These are phyloP conservation scores for Lysiphlebus fabarum DNA, from an alignment of 1,140 invertebrate genomes.

Conservation along the genomic window DNA sequence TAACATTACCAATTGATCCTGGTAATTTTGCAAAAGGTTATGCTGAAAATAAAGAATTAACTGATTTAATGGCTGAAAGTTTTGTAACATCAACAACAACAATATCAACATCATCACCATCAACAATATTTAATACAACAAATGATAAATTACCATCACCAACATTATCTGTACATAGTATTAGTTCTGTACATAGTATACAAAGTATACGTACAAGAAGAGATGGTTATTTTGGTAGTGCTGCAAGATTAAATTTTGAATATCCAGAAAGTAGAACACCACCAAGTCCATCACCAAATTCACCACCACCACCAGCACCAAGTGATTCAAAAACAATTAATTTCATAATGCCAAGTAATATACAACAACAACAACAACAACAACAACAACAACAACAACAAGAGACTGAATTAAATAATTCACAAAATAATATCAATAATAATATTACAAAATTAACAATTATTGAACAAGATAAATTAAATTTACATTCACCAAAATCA, in stretches of 20 bases:
- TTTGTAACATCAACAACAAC: slow-evolving; percentile 53
- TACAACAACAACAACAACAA: slow-evolving; percentile 35
- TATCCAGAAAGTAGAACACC: slow-evolving; percentile 56
- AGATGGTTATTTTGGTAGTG: slow-evolving; percentile 61
- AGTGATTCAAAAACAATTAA: slow-evolving; percentile 56
- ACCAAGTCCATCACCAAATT: slow-evolving; percentile 59
- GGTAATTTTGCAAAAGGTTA: slow-evolving; percentile 53
- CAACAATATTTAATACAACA: slow-evolving; percentile 50
- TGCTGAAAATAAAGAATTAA: slow-evolving; percentile 53
- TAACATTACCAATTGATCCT: slow-evolving; percentile 50
- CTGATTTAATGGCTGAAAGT: slow-evolving; percentile 53
- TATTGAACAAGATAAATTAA: slow-evolving; percentile 58
- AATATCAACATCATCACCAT: slow-evolving; percentile 43
- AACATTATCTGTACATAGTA: slow-evolving; percentile 58
- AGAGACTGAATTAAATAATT: slow-evolving; percentile 51
- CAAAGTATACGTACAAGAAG: slow-evolving; percentile 63
- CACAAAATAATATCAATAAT: slow-evolving; percentile 17
- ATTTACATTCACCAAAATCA: slow-evolving; percentile 69
- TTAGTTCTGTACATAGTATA: slow-evolving; percentile 35
- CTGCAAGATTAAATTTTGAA: slow-evolving; percentile 53
- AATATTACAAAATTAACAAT: slow-evolving; percentile 40
- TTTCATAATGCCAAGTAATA: slow-evolving; percentile 48
- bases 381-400: slow-evolving; percentile 40
- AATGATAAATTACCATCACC: slow-evolving; percentile 61
- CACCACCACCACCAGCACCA: slow-evolving; percentile 77